Conservation (phyloP, 2,797 vertebrate species). For the Sebastes matsubarae region DNA sequence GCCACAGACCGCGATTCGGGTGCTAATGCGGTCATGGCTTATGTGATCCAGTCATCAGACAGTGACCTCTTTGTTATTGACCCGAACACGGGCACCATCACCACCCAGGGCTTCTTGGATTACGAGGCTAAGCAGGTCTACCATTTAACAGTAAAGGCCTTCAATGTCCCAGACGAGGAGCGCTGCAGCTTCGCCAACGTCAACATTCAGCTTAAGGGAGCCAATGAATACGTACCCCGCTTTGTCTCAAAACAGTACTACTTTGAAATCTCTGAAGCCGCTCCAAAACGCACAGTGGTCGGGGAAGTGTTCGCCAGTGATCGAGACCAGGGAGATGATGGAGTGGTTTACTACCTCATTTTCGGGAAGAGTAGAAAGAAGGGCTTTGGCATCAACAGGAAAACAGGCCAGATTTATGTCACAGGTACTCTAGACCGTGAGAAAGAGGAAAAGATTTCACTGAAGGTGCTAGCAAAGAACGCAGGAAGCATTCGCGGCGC, state of each 20-base stretch:
- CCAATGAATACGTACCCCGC: slow-evolving; percentile 97
- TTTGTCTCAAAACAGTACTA: slow-evolving; percentile 98
- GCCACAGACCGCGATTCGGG: slow-evolving; percentile 92
- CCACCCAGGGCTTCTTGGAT: slow-evolving; percentile 98
- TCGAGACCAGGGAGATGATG: slow-evolving; percentile 93
- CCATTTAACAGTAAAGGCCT: slow-evolving; percentile 94
- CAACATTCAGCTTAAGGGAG: slow-evolving; percentile 92
- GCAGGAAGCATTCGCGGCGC: slow-evolving; percentile 92
- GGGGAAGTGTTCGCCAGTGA: slow-evolving; percentile 99
- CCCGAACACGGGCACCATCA: slow-evolving; percentile 94
- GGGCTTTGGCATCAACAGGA: slow-evolving; percentile 91
- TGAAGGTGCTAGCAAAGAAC: slow-evolving; percentile 97
- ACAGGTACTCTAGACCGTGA: slow-evolving; percentile 93
- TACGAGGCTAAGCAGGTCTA: slow-evolving; percentile 97
- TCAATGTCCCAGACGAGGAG: slow-evolving; percentile 97
- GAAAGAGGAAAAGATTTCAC: slow-evolving; percentile 93
- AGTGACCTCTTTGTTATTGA: slow-evolving; percentile 97
- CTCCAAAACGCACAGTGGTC: slow-evolving; percentile 88
- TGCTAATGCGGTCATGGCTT: slow-evolving; percentile 91
- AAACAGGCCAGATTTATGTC: slow-evolving; percentile 93
- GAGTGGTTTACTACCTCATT: slow-evolving; percentile 95
- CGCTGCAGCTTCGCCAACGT: slow-evolving; percentile 95
- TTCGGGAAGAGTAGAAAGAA: slow-evolving; percentile 94
- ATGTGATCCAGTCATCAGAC: slow-evolving; percentile 94
- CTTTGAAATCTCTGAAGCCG: slow-evolving; percentile 97